Conservation (phyloP, 2,113 vertebrate genomes). For the Equus przewalskii region DNA sequence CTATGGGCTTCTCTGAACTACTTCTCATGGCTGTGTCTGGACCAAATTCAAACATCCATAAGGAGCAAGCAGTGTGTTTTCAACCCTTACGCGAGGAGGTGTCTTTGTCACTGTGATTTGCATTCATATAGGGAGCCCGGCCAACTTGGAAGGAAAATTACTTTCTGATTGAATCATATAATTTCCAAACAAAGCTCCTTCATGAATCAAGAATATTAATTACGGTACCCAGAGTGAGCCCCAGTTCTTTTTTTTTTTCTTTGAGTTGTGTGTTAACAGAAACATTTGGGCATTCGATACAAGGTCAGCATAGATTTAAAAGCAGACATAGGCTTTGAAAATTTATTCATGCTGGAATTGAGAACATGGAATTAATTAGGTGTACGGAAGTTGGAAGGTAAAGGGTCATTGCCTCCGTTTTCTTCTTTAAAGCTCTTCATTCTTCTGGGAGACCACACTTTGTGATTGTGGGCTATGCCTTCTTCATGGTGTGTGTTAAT, state of each 20-base stretch:
- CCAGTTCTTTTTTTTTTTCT: neutral
- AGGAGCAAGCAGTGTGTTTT: neutral
- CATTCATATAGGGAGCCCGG: neutral
- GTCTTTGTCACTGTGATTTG: neutral
- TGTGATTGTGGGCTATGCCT: accelerated
- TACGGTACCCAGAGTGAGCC: neutral
- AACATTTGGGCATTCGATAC: neutral
- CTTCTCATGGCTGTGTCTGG: neutral
- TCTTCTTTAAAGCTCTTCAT: neutral
- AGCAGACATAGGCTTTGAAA: constrained; percentile 32
- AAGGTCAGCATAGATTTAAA: neutral
- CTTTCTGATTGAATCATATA: constrained; percentile 36
- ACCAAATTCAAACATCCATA: neutral
- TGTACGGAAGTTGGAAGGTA: neutral
- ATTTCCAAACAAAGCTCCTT: constrained; percentile 67
- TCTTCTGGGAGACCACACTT: neutral
- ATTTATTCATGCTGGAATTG: neutral
- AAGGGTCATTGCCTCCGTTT: neutral
- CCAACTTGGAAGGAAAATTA: constrained; percentile 15
- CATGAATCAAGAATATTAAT: constrained; percentile 64
- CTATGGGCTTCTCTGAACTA: neutral
- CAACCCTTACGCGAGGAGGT: neutral
- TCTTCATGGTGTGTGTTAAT: neutral
- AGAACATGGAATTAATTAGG: neutral
- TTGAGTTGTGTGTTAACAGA: neutral